Percentiles rank a stretch among this genome's conserved stretches.
phyloP scores from a whole-genome alignment of 2,113 vertebrate genomes.

The Pachyramphus minor region DNA sequence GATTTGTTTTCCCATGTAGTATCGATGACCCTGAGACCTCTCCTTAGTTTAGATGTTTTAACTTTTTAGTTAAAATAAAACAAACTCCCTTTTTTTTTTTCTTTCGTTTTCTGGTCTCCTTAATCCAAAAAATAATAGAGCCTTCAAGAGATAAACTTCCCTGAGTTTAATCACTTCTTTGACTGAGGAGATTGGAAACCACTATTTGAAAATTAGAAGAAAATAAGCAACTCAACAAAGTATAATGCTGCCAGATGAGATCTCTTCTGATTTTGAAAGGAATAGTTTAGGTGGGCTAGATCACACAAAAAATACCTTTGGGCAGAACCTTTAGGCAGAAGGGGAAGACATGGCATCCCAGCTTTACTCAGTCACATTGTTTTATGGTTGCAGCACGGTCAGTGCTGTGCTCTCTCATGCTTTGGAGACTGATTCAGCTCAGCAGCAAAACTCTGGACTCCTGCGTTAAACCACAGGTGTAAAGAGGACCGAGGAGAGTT shows the following conservation, averaged over 20 bases:
- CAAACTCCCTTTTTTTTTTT: background rate
- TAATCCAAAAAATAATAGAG: background rate
- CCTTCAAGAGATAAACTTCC: background rate
- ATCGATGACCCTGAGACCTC: background rate
- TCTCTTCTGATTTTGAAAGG: background rate
- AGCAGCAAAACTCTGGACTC: background rate
- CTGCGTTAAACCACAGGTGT: background rate
- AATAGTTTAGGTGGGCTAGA: background rate
- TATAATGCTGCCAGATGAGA: background rate
- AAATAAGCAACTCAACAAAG: background rate
- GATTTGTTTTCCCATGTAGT: background rate
- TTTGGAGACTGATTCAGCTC: background rate
- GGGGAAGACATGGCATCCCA: background rate
- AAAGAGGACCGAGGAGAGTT: background rate
- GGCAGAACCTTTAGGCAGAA: background rate
- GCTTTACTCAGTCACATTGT: background rate
- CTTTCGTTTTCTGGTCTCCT: background rate
- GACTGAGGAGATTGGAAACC: background rate
- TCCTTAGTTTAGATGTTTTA: background rate
- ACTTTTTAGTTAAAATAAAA: background rate
- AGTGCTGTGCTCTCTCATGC: background rate
- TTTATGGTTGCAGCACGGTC: background rate
- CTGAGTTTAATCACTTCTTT: background rate
- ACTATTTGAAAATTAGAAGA: background rate
- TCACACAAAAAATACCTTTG: background rate